Evolutionary conservation across 2,797 vertebrate species (phyloP), one percentile per base, ranked within the genome.

Genomic region (Poliocrania exsul): DNA sequence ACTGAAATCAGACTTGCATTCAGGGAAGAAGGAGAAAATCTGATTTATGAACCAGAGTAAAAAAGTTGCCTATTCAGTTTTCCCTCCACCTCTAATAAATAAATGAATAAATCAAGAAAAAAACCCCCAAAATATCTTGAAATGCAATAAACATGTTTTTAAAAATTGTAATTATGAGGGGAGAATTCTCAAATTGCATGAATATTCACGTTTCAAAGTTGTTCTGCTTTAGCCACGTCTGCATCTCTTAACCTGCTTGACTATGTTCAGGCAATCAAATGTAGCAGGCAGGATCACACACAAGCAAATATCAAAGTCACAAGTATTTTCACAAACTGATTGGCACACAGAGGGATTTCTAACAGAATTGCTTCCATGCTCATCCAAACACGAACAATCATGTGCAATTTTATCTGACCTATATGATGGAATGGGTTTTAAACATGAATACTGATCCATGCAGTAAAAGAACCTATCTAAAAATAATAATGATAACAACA

Each of bases 361-460:
- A 80, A 67, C 42, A 57, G 53, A 92, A 95, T 92, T 93, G 46
- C 40, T 95, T 94, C 65, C 10, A 26, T 70, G 62, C 56, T 92
- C 37, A 86, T 94, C 60, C 51, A 93, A 94, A 95, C 92, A 92
- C 0, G 2, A 93, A 94, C 62, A 93, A 80, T 88, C 42, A 81
- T 56, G 49, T 70, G 67, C 33, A 92, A 91, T 96, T 96, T 94
- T 91, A 71, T 87, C 74, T 94, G 90, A 92, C 83, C 92, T 84
- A 1, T 71, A 37, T 10, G 47, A 64, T 35, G n/a, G 35, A 66
- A 80, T 87, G 74, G 85, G 94, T 93, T 94, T 87, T 71, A 80
- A 85, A 71, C 17, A 16, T 54, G 49, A 92, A 80, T 57, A 81
- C 42, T 18, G 72, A 95, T 91, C 72, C 50, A 51, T 73, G 33